Base-by-base conservation (phyloP, 2,888 invertebrate species). In the Girardia tigrina region DNA sequence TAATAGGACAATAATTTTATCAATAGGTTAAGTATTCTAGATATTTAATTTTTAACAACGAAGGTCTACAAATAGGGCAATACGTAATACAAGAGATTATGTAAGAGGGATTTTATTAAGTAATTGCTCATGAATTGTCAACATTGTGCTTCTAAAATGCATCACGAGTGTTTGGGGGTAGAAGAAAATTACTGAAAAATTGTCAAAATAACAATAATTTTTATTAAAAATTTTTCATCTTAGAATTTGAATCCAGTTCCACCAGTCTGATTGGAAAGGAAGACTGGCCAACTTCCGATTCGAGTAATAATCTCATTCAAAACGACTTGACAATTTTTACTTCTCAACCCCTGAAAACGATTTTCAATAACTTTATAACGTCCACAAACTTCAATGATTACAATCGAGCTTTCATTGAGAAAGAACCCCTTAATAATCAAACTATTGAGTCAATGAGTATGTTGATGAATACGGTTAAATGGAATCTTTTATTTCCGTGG, bases 401-500 rank as follows among this genome's bases (percentile, higher is more conserved):
- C 23, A 4, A 6, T 2, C n/a, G n/a, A 56, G 23, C n/a, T 56
- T 56, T 56, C n/a, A 4, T 2, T 56, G 56, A 56, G 56, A 56
- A 56, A 56, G 56, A 56, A 6, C 56, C n/a, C n/a, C 4, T 56
- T 8, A 56, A 4, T 4, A 23, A 56, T 56, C 56, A 56, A 56
- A 8, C 56, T 8, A 4, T 56, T 12, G 56, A 56, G n/a, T 56
- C 56, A 4, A 56, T 56, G 56, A 56, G 23, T 56, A 12, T 56
- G n/a, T 56, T 56, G n/a, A 56, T 56, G 56, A 56, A 56, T 56
- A 12, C 56, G n/a, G 56, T 56, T 4, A 56, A 56, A 56, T 56
- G 56, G 56, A 56, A 56, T 56, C 23, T 56, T 56, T 16, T 56
- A 56, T 56, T 56, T 56, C 56, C 56, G n/a, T 56, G 56, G 56